Base-by-base conservation (phyloP, 2,797 vertebrate genomes). In the Acrossocheilus fasciatus region DNA sequence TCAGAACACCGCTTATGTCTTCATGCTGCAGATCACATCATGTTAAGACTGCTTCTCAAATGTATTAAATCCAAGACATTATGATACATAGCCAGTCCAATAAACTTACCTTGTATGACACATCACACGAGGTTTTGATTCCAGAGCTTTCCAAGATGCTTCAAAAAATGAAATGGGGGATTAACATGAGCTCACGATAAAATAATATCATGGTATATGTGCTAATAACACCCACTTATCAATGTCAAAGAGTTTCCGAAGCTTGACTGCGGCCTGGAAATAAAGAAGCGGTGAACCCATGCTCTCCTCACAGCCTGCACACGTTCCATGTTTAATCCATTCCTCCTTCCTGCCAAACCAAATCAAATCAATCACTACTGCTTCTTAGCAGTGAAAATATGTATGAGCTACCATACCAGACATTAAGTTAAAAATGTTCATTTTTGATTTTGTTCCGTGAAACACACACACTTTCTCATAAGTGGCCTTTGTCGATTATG, bases 281-380 rank as follows among this genome's bases (percentile, higher is more conserved):
- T 92, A 95, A 43, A 85, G 89, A 0, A 89, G 57, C 0, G 91
- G 93, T 20, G 91, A 94, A 76, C 93, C 92, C 62, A 94, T 82
- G 2, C 89, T 92, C 64, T 96, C 95, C 0, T 92, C 88, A 11
- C 94, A 96, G 0, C 91, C 94, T 0, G 94, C 95, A n/a, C 94
- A 95, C 0, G 82, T 91, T 0, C 95, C 95, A 0, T 96, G 96
- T 89, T 95, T 96, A 15, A 73, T 7, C 96, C 96, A 96, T 84
- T 96, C 96, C 0, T 94, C 86, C 12, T 3, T 92, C 96, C 96
- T 96, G 89, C 1, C 0, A 17, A 43, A 86, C n/a, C 62, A 54
- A 74, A 66, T 0, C 47, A 50, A 54, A 62, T 26, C 23, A 76
- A 9, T 36, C 34, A 30, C 30, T 30, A 30, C 30, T 30, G 6